Percentiles rank a stretch among this genome's conserved stretches.
These are phyloP conservation scores for Drosophila guanche DNA, from an alignment of 1,140 invertebrate genomes.

Conservation along the genomic window DNA sequence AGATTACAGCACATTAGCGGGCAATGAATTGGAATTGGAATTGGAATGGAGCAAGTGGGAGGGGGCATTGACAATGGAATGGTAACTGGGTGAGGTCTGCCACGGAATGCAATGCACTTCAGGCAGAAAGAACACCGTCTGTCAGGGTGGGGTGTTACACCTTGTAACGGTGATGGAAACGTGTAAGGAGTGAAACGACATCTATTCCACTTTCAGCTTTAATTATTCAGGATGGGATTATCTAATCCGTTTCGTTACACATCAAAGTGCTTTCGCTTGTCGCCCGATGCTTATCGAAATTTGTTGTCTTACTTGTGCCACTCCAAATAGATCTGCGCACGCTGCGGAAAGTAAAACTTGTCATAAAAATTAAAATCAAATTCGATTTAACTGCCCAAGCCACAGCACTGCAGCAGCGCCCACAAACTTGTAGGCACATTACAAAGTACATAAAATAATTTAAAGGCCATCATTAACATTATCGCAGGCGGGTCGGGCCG, in stretches of 20 bases:
- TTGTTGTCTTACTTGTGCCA: conserved; percentile 48
- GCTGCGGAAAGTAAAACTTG: conserved; percentile 71
- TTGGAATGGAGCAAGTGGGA: no score
- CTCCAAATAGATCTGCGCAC: conserved; percentile 12
- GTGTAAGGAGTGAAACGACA: conserved; percentile 7
- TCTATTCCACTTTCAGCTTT: conserved; percentile 13
- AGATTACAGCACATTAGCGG: conserved; percentile 73
- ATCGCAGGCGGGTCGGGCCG: conserved; percentile 36
- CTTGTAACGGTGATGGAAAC: no score
- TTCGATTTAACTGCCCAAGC: conserved; percentile 51
- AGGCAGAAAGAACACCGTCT: conserved; percentile 7
- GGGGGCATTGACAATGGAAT: background rate
- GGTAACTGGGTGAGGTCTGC: conserved; percentile 33
- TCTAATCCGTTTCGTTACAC: conserved; percentile 22
- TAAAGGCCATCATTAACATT: conserved; percentile 76
- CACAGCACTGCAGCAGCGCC: conserved; percentile 58
- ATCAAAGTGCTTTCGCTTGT: conserved; percentile 73
- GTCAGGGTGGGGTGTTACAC: conserved; percentile 6
- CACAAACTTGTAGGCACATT: conserved; percentile 54
- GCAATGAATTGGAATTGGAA: conserved; percentile 16
- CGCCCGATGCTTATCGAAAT: conserved; percentile 48
- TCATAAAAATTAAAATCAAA: conserved; percentile 75
- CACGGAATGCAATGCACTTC: conserved; percentile 18
- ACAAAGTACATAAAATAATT: conserved; percentile 60
- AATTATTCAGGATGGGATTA: conserved; percentile 29